phyloP scores from a whole-genome alignment of 2,888 invertebrate genomes.

The Dicycla oo region DNA sequence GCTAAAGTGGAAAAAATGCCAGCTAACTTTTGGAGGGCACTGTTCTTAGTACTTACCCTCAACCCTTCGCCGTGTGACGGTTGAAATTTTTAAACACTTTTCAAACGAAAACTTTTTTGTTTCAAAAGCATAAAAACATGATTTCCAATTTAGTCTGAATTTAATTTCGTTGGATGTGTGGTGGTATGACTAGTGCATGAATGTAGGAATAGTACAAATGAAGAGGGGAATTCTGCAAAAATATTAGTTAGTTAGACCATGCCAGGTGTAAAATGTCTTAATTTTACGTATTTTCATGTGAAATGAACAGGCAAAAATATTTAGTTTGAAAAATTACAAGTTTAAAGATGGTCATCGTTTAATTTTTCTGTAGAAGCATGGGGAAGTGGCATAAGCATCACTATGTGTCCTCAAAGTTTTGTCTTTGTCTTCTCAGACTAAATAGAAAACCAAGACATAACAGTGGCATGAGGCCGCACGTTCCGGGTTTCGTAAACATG shows the following conservation, averaged over 20 bases:
- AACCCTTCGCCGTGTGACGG: neutral
- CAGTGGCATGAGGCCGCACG: no score
- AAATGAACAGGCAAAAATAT: neutral
- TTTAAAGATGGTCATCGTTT: neutral
- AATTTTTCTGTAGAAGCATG: neutral
- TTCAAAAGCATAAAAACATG: neutral
- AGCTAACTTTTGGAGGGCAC: no score
- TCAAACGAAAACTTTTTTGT: neutral
- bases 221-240: constrained; percentile 21
- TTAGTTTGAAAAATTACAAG: neutral
- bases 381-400: neutral
- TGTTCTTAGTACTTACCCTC: neutral
- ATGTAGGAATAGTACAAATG: constrained; percentile 20
- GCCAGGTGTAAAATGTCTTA: constrained; percentile 29
- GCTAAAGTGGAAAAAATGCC: no score
- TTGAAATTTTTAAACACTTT: neutral
- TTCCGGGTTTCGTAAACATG: no score
- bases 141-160: constrained; percentile 37
- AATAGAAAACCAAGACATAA: no score
- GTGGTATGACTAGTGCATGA: constrained; percentile 3
- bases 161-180: constrained; percentile 13
- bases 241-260: constrained; percentile 26
- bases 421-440: no score
- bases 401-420: neutral
- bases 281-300: neutral